Base-by-base conservation (phyloP, 2,888 invertebrate species). In the Papilio gigon region DNA sequence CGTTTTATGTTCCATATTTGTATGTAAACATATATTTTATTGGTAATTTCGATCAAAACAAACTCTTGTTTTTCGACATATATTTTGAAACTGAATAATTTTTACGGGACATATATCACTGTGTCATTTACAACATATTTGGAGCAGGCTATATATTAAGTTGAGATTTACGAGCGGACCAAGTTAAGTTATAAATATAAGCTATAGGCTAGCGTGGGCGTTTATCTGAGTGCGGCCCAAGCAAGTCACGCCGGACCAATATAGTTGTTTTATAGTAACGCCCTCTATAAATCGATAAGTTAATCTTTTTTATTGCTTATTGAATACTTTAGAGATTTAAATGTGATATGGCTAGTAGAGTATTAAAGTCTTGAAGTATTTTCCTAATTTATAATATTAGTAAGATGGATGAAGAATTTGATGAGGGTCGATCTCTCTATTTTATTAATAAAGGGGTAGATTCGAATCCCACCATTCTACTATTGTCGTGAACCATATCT, bases 181-280 rank as follows among this genome's bases (percentile, higher is more conserved):
- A 37, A 40, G 60, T 60, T 60, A 60, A 60, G 40, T 60, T 40
- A 60, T 60, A 60, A 60, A 59, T 58, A 59, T 60, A 59, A 59
- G 25, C 6, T 35, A 35, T 25, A 40, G n/a, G 1, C 3, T 6
- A 22, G 60, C n/a, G 60, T 60, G 25, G 60, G 60, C 25, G 25
- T 56, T 27, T 56, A 25, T 56, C 30, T 25, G n/a, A 22, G 22
- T 14, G 1, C 59, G 40, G 14, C 37, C 25, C 25, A 37, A 60
- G 25, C 60, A 37, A 60, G 60, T 60, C 40, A 37, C 60, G 60
- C n/a, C 25, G 20, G 8, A 40, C 3, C 60, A 40, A 40, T 60
- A 25, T 37, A 60, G 25, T n/a, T 40, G 60, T 60, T 60, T 60
- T 37, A 60, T 60, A 11, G 14, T 25, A 40, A 60, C 60, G 37